These are phyloP conservation scores for Simalia tracyae DNA, from an alignment of 2,797 vertebrate genomes.

Conservation along the genomic window DNA sequence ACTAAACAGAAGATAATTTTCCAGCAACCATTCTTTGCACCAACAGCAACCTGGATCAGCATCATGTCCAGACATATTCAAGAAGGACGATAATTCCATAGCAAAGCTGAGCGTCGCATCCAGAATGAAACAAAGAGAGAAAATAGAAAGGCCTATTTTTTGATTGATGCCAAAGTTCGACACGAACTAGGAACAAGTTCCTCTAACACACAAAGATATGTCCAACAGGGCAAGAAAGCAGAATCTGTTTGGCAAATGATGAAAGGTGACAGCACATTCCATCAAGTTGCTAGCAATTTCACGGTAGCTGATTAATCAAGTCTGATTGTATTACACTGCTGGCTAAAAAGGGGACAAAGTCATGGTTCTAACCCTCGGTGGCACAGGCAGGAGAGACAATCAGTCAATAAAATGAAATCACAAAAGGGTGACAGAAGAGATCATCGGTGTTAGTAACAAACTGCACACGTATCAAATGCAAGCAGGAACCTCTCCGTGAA, in stretches of 20 bases:
- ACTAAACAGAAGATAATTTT: no score
- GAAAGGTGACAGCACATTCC: constrained; percentile 61
- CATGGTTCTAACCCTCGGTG: constrained; percentile 46
- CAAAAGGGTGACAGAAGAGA: constrained; percentile 52
- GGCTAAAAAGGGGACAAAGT: constrained; percentile 48
- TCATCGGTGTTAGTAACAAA: constrained; percentile 53
- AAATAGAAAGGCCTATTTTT: neutral
- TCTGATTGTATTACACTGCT: constrained; percentile 42
- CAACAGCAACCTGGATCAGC: no score
- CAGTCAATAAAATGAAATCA: constrained; percentile 44
- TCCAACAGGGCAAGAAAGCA: constrained; percentile 52
- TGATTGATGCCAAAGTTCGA: neutral
- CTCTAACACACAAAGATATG: constrained; percentile 52
- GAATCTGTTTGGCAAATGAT: constrained; percentile 53
- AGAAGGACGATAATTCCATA: neutral
- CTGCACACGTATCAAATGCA: constrained; percentile 49
- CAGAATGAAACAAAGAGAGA: neutral
- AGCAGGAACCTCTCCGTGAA: constrained; percentile 46
- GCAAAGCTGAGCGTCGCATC: neutral
- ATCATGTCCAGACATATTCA: no score
- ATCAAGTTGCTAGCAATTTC: constrained; percentile 61
- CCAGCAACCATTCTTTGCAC: no score
- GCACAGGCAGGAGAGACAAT: constrained; percentile 20
- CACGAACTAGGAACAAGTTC: constrained; percentile 1
- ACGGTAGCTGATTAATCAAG: constrained; percentile 62